These are phyloP conservation scores for Microctenopoma steveboyesi DNA, from an alignment of 2,797 vertebrate genomes.

Conservation along the genomic window DNA sequence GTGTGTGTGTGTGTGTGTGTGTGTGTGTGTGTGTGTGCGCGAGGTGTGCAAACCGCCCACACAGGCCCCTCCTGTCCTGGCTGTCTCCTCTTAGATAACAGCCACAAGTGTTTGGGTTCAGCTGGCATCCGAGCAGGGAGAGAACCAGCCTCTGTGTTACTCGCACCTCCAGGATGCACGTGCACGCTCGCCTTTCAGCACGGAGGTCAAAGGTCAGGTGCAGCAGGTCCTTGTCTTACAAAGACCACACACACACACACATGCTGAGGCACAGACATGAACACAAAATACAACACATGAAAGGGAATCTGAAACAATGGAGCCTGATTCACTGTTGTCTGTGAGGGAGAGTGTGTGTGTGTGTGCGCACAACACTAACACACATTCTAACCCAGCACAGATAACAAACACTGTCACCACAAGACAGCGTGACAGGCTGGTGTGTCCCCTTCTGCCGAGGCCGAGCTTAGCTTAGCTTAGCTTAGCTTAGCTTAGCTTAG, in stretches of 20 bases:
- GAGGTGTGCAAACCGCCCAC: slow-evolving; percentile 19
- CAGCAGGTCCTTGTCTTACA: slow-evolving; percentile 49
- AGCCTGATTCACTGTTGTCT: not conserved
- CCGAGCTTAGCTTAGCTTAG: slow-evolving; percentile 4
- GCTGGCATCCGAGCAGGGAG: not conserved
- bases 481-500: no score
- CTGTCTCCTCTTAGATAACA: not conserved
- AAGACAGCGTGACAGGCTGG: slow-evolving; percentile 6
- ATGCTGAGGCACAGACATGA: not conserved
- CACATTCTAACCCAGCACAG: slow-evolving; percentile 30
- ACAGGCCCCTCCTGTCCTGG: not conserved
- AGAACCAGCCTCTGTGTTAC: not conserved
- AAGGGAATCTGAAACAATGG: not conserved
- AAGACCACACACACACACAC: slow-evolving; percentile 63
- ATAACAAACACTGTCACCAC: slow-evolving; percentile 34
- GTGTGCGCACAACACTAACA: slow-evolving; percentile 3
- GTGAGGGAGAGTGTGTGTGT: not conserved
- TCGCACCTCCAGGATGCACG: not conserved
- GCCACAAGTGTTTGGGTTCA: not conserved
- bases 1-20: no score
- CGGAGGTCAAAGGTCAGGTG: slow-evolving; percentile 16
- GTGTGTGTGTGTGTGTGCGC: no score
- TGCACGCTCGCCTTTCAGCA: not conserved
- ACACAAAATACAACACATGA: slow-evolving; percentile 6
- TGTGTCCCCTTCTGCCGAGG: slow-evolving; percentile 31